phyloP scores from a whole-genome alignment of 1,140 invertebrate species.

The Campoletis sonorensis region DNA sequence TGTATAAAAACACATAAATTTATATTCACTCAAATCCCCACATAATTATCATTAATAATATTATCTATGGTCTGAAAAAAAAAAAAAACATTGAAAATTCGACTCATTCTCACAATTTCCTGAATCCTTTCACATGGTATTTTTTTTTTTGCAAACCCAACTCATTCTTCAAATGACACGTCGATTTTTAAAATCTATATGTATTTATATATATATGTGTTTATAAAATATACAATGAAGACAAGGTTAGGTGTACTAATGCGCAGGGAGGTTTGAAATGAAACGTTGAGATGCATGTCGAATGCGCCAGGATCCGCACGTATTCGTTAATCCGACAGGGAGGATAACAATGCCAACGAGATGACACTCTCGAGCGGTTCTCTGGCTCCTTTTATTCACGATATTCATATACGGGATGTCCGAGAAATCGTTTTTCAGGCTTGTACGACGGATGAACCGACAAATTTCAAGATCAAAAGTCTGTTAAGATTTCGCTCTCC shows the following conservation, averaged over 20 bases:
- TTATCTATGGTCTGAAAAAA: background rate
- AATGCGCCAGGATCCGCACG: slow-evolving; percentile 34
- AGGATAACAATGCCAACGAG: slow-evolving; percentile 43
- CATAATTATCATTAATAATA: too few species aligned
- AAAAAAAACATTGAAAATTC: background rate
- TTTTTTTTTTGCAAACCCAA: background rate
- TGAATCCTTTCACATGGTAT: background rate
- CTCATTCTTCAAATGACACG: background rate
- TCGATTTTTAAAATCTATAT: too few species aligned
- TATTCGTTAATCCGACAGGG: slow-evolving; percentile 45
- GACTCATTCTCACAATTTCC: background rate
- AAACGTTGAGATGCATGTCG: slow-evolving; percentile 43
- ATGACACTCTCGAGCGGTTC: slow-evolving; percentile 43
- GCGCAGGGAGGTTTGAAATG: background rate
- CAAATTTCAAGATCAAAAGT: too few species aligned
- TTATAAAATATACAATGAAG: slow-evolving; percentile 16
- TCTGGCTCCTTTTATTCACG: background rate
- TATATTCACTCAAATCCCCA: background rate
- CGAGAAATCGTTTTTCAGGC: too few species aligned
- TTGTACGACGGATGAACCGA: too few species aligned
- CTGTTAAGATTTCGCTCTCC: too few species aligned
- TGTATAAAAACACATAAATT: background rate
- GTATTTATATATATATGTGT: background rate
- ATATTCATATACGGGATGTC: too few species aligned
- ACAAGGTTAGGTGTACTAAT: slow-evolving; percentile 13